Percentiles rank a stretch among this genome's conserved stretches.
Conservation (phyloP, 1,140 invertebrate species). For the Onthophagus taurus region DNA sequence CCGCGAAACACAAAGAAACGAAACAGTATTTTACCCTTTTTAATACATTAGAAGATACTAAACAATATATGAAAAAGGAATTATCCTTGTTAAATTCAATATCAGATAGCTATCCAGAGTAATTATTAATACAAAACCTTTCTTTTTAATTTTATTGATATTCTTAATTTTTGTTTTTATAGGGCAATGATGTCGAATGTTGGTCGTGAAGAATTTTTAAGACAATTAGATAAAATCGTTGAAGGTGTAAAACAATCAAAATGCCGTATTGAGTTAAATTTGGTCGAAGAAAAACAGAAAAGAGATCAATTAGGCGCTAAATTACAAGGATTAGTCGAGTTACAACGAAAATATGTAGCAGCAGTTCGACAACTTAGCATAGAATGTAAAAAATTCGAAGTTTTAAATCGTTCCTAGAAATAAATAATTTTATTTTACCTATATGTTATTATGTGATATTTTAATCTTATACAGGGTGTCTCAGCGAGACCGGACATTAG, state of each 20-base stretch:
- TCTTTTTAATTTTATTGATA: not conserved
- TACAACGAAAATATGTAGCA: conserved; percentile 74
- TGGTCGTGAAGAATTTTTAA: conserved; percentile 75
- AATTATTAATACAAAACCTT: conserved; percentile 27
- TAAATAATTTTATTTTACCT: no score
- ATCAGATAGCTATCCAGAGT: conserved; percentile 85
- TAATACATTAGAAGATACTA: conserved; percentile 91
- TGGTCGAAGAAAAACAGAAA: conserved; percentile 60
- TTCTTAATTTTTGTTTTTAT: conserved; percentile 15
- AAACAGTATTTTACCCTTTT: conserved; percentile 96
- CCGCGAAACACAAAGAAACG: conserved; percentile 89
- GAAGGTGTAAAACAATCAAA: conserved; percentile 75
- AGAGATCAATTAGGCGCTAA: conserved; percentile 61
- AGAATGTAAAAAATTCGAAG: conserved; percentile 61
- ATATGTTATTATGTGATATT: no score
- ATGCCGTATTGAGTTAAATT: conserved; percentile 57
- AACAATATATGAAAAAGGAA: conserved; percentile 86
- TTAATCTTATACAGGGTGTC: no score
- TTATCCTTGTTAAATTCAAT: conserved; percentile 88
- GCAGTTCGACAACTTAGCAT: conserved; percentile 73
- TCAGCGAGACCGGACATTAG: no score
- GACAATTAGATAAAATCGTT: conserved; percentile 80
- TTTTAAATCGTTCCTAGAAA: no score
- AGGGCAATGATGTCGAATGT: conserved; percentile 59
- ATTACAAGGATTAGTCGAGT: conserved; percentile 63